Evolutionary conservation across 2,113 vertebrate genomes (phyloP), one percentile per base, ranked within the genome.

Genomic region (Alethe diademata): DNA sequence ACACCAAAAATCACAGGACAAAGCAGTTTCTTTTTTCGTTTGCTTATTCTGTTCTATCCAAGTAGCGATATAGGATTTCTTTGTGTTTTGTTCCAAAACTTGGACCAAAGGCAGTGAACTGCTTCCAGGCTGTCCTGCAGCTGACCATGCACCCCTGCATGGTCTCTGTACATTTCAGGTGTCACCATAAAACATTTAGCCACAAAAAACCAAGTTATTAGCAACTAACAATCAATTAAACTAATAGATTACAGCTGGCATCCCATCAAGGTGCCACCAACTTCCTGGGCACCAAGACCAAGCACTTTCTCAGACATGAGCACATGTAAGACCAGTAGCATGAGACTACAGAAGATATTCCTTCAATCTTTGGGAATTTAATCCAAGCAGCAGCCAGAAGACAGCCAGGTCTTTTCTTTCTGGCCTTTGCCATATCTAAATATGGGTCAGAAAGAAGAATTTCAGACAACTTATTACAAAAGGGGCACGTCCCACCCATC

Each of bases 231-330:
- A 71, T 40, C 6, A 45, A 14, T 36, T 65, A 80, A 84, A 61
- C 6, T 11, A 43, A 48, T 1, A 47, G 42, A 33, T 78, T 45
- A 43, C 12, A 35, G 2, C 0, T 28, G 33, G 7, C 23, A 91
- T 16, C 16, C 19, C 8, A 42, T n/a, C 23, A 61, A 61, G n/a
- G 11, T 82, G 23, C 8, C 33, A 70, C 38, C 28, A 78, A 5
- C 6, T 36, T 65, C 28, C 26, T 61, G 57, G 26, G 14, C 28
- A 45, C 50, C 1, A 3, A 58, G 45, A 15, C 28, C 13, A 19
- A 83, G 8, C 8, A 19, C 2, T 5, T 91, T 56, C 40, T 69
- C 45, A 36, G n/a, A 18, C 12, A 19, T 29, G 19, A 25, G 28
- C 25, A 60, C 9, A 7, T 40, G 0, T 4, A 78, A 78, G 7